Conservation (phyloP, 2,888 invertebrate species). For the Noctua janthina region DNA sequence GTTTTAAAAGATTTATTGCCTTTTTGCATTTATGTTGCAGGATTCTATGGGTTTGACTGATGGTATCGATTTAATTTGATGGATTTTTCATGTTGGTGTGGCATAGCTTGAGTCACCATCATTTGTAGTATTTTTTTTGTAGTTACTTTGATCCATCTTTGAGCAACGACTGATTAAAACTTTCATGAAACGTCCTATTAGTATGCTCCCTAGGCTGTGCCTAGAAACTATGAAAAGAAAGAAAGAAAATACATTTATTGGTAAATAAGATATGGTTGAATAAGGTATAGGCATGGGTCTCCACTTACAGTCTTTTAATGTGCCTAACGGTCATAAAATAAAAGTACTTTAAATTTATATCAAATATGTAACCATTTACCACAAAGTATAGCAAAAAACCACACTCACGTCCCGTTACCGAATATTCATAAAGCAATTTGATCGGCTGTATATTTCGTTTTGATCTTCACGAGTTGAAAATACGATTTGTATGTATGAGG, state of each 20-base stretch:
- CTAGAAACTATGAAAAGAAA: background rate
- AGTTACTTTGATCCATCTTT: background rate
- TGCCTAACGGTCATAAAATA: background rate
- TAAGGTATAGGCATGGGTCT: background rate
- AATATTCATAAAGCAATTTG: constrained; percentile 44
- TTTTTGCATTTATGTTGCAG: constrained; percentile 24
- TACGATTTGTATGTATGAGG: constrained; percentile 47
- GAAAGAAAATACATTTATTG: no score
- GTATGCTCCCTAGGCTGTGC: background rate
- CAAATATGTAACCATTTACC: background rate
- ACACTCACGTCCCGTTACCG: background rate
- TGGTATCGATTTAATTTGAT: constrained; percentile 19
- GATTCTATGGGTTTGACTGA: constrained; percentile 20
- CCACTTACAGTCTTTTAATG: no score
- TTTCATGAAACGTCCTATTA: background rate
- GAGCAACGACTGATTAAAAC: background rate
- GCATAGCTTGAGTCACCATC: background rate
- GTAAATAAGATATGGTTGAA: no score
- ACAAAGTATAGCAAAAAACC: background rate
- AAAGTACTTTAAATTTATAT: background rate
- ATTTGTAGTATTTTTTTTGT: background rate
- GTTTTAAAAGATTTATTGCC: constrained; percentile 49
- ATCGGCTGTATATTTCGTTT: constrained; percentile 20
- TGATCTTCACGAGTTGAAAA: constrained; percentile 33
- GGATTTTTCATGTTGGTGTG: background rate